Conservation (phyloP, 2,888 invertebrate species). For the Andrena camellia region DNA sequence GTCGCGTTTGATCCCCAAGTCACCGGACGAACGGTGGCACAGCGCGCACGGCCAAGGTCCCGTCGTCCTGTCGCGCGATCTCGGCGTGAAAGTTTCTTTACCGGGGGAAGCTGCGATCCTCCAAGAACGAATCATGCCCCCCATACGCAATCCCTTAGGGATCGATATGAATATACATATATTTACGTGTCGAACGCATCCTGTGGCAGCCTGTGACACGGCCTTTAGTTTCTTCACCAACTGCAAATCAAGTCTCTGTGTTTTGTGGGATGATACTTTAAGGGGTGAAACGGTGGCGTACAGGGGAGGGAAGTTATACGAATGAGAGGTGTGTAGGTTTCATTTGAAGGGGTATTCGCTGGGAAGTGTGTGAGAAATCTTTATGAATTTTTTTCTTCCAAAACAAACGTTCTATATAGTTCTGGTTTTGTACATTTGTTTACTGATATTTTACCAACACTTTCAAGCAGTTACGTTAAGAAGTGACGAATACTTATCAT, state of each 20-base stretch:
- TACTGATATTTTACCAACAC: no score
- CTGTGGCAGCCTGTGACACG: constrained; percentile 49
- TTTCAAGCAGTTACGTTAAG: no score
- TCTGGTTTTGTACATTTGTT: no score
- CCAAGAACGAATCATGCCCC: constrained; percentile 77
- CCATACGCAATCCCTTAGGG: constrained; percentile 80
- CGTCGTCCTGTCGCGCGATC: background rate
- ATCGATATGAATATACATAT: constrained; percentile 71
- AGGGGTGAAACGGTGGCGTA: background rate
- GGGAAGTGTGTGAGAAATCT: no score
- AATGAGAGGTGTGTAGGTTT: background rate
- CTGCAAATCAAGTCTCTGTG: background rate
- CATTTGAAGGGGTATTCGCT: background rate
- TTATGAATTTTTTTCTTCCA: no score
- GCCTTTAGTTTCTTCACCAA: constrained; percentile 14
- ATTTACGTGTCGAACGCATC: constrained; percentile 56
- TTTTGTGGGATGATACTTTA: background rate
- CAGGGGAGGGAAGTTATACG: background rate
- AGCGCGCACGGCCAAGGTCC: constrained; percentile 35
- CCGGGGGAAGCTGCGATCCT: constrained; percentile 75
- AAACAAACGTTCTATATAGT: no score
- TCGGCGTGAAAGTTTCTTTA: background rate
- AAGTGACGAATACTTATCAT: no score
- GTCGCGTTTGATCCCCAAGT: constrained; percentile 76
- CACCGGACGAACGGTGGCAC: constrained; percentile 59